Evolutionary conservation across 2,888 invertebrate species (phyloP), one percentile per base, ranked within the genome.

Genomic region (Spialia ferax): DNA sequence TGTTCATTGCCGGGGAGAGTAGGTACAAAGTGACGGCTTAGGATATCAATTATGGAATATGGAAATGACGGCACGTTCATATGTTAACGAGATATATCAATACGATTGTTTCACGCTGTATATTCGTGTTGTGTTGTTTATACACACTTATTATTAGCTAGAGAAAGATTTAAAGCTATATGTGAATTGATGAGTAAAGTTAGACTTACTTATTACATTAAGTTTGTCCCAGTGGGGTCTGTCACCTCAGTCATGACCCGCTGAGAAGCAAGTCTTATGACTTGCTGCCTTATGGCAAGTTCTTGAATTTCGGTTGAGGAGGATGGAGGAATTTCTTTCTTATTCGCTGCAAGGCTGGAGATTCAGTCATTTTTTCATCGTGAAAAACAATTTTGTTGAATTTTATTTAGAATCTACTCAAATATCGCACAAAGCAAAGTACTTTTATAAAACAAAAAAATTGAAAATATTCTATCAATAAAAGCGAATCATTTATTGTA

Each of bases 401-500:
- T 42, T n/a, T 42, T 6, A n/a, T 20, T 48, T 48, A 20, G 20
- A 20, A 10, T 20, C n/a, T 10, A 20, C 10, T 48, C 20, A 48
- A 48, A 20, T 48, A 20, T 11, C 13, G 20, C 48, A 11, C 10
- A 15, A 13, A 59, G 48, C n/a, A 32, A 6, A 48, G 11, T 61
- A 48, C 48, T 26, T 13, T 13, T 20, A 48, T 48, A 29, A 48
- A 61, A 20, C 60, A 50, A 62, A 32, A 50, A 55, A 38, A 62
- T 57, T 64, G 6, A 57, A 56, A 50, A 62, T 32, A 62, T 52
- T 61, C 32, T 32, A 57, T 50, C 57, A 52, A 52, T 66, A 54
- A 54, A 60, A 29, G 38, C 35, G 22, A 78, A 87, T 80, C 83
- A 81, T 71, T 70, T 68, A 81, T 82, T 78, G 78, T 79, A 73